These are phyloP conservation scores for Maconellicoccus hirsutus DNA, from an alignment of 1,140 invertebrate species.

Conservation along the genomic window DNA sequence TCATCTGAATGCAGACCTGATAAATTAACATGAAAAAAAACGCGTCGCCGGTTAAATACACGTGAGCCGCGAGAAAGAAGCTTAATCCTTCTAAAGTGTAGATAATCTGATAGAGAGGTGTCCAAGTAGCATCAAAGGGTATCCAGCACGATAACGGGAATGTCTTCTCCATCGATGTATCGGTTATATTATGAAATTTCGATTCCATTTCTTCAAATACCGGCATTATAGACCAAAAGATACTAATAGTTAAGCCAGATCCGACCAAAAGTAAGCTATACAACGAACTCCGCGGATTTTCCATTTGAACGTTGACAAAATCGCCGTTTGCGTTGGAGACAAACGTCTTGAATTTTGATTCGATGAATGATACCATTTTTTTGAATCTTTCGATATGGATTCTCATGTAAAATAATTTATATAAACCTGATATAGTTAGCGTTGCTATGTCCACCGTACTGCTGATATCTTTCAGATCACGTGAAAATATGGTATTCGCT, in stretches of 20 bases:
- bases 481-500: neutral
- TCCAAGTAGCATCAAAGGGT: constrained; percentile 1
- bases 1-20: constrained; percentile 15
- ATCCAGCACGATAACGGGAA: neutral
- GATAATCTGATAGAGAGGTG: constrained; percentile 11
- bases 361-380: neutral
- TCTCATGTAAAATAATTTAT: constrained; percentile 10
- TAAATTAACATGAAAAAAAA: constrained; percentile 23
- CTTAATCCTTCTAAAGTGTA: neutral
- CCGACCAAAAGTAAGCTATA: neutral
- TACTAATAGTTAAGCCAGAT: neutral
- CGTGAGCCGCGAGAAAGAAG: constrained; percentile 6
- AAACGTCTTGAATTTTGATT: neutral
- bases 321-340: neutral
- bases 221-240: neutral
- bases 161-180: neutral
- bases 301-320: neutral
- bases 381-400: neutral
- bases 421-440: constrained; percentile 15
- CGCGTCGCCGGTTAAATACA: constrained; percentile 14
- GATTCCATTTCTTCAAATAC: neutral
- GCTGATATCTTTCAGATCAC: constrained; percentile 18
- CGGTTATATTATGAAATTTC: neutral
- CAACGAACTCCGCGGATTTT: neutral
- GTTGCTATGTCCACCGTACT: constrained; percentile 22